These are phyloP conservation scores for Rhimphoctona megacephalus DNA, from an alignment of 2,888 invertebrate genomes.

Conservation along the genomic window DNA sequence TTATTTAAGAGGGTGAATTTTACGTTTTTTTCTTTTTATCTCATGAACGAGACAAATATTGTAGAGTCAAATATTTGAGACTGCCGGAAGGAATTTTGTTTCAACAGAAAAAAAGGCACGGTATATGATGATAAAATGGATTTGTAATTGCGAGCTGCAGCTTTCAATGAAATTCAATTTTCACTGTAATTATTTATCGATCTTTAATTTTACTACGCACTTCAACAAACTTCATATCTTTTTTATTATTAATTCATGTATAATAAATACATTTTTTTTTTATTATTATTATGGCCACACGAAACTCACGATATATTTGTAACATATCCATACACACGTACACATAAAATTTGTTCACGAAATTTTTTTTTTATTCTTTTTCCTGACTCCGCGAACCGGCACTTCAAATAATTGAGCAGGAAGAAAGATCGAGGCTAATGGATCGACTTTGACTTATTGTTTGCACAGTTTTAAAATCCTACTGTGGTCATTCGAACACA, in stretches of 20 bases:
- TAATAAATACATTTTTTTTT: too few species aligned
- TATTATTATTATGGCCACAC: background rate
- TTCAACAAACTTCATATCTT: background rate
- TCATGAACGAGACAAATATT: slow-evolving; percentile 56
- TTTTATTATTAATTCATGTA: background rate
- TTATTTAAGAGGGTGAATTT: slow-evolving; percentile 48
- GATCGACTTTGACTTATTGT: slow-evolving; percentile 75
- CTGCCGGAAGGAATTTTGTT: slow-evolving; percentile 25
- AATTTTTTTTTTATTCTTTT: slow-evolving; percentile 43
- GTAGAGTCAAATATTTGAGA: slow-evolving; percentile 63
- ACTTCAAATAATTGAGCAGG: slow-evolving; percentile 77
- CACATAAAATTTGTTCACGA: slow-evolving; percentile 32
- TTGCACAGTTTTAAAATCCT: slow-evolving; percentile 78
- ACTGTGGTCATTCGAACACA: slow-evolving; percentile 65
- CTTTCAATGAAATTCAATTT: slow-evolving; percentile 6
- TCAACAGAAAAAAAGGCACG: slow-evolving; percentile 12
- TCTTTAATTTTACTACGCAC: background rate
- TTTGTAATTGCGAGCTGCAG: slow-evolving; percentile 9
- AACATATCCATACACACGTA: background rate
- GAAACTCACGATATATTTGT: background rate
- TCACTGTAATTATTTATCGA: background rate
- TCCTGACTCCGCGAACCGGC: slow-evolving; percentile 71
- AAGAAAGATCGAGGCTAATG: slow-evolving; percentile 74
- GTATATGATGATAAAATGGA: slow-evolving; percentile 13
- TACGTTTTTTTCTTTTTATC: slow-evolving; percentile 30